These are phyloP conservation scores for Ophiothrix spiculata DNA, from an alignment of 35 echinoderm and acorn worm species.

Conservation along the genomic window DNA sequence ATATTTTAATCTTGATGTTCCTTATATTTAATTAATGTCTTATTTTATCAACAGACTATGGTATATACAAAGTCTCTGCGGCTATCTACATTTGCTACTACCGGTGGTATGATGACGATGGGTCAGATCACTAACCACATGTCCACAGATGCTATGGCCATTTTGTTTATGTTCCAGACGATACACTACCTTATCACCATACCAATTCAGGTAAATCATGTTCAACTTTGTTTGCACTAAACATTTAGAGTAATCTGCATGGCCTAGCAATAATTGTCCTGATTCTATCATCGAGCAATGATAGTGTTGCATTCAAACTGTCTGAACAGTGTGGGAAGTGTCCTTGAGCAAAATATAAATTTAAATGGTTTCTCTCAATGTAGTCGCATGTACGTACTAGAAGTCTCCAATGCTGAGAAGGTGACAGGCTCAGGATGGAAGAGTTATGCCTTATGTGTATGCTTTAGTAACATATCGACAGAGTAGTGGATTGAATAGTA, in stretches of 20 bases:
- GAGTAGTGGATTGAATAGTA: background rate
- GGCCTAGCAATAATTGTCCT: background rate
- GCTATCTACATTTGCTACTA: constrained; percentile 28
- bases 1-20: no score
- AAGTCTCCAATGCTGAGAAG: no score
- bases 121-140: constrained; percentile 52
- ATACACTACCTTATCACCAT: constrained; percentile 37
- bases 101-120: constrained; percentile 26
- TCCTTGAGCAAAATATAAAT: background rate
- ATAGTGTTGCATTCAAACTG: background rate
- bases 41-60: constrained; percentile 15
- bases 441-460: background rate
- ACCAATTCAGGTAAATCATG: constrained; percentile 44
- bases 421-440: background rate
- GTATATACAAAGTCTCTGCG: constrained; percentile 45
- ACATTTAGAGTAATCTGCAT: background rate
- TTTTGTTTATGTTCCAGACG: constrained; percentile 21
- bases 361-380: background rate
- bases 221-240: background rate
- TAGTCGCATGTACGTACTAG: background rate
- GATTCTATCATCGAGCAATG: background rate
- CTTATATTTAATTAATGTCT: background rate
- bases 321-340: background rate
- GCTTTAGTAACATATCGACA: background rate
- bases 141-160: constrained; percentile 30